phyloP scores from a whole-genome alignment of 2,113 vertebrate genomes.

The Haliaeetus leucogaster region DNA sequence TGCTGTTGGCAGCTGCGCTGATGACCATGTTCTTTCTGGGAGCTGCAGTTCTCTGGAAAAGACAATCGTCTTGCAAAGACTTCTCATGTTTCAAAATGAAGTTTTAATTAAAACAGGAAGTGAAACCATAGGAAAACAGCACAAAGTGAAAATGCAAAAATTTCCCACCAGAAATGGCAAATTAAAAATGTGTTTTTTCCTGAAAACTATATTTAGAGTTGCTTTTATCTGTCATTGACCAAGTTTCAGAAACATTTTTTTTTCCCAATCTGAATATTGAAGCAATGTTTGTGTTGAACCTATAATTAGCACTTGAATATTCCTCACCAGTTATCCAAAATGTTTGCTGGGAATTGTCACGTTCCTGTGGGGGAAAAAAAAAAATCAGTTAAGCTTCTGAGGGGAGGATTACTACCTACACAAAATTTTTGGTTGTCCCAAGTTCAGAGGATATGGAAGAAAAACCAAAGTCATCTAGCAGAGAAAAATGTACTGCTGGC shows the following conservation, averaged over 20 bases:
- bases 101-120: neutral
- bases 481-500: neutral
- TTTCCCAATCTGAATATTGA: neutral
- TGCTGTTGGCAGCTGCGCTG: neutral
- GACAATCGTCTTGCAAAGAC: neutral
- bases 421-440: neutral
- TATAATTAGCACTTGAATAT: neutral
- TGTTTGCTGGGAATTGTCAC: neutral
- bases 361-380: too few species aligned
- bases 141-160: neutral
- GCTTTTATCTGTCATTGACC: neutral
- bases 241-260: neutral
- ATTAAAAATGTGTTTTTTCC: neutral
- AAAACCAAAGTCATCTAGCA: neutral
- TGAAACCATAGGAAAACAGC: neutral
- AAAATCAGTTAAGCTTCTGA: neutral
- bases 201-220: neutral
- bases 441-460: neutral
- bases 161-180: neutral
- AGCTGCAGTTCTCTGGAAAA: neutral
- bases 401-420: rapidly evolving
- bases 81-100: neutral
- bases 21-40: neutral
- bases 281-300: neutral
- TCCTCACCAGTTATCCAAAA: neutral